phyloP scores from a whole-genome alignment of 2,888 invertebrate genomes.

The Poecilobothrus nobilitatus region DNA sequence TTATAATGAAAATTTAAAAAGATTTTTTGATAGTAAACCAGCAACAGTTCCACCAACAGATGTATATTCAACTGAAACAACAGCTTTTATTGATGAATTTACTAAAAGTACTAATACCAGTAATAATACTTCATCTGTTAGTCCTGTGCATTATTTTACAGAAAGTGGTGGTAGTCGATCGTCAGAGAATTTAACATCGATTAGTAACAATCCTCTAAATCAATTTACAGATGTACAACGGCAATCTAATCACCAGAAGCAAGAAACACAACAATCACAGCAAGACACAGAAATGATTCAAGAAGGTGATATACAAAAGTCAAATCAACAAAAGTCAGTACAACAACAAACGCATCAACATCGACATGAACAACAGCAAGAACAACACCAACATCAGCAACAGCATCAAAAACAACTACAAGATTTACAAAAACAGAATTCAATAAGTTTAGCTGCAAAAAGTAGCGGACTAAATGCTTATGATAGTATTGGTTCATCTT shows the following conservation, averaged over 20 bases:
- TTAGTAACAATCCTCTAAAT: conserved; percentile 34
- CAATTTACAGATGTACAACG: too few relatives aligned
- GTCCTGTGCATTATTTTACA: conserved; percentile 40
- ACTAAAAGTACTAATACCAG: not conserved
- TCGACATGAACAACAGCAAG: too few relatives aligned
- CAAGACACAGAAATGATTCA: too few relatives aligned
- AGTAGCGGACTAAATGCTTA: too few relatives aligned
- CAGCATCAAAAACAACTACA: not conserved
- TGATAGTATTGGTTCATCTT: not conserved
- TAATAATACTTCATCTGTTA: conserved; percentile 29
- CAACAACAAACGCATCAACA: too few relatives aligned
- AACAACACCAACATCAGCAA: too few relatives aligned
- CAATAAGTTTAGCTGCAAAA: not conserved
- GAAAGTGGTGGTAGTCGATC: conserved; percentile 55
- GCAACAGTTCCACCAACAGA: conserved; percentile 52
- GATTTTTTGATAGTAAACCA: conserved; percentile 60
- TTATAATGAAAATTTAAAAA: conserved; percentile 71
- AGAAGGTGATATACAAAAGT: too few relatives aligned
- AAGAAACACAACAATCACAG: too few relatives aligned
- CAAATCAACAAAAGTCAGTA: too few relatives aligned
- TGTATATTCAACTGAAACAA: conserved; percentile 40
- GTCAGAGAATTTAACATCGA: conserved; percentile 52
- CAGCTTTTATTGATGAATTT: conserved; percentile 19
- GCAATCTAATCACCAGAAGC: too few relatives aligned
- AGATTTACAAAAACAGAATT: not conserved